Evolutionary conservation across 2,797 vertebrate genomes (phyloP).

Genomic region (Pteronotus mesoamericanus): DNA sequence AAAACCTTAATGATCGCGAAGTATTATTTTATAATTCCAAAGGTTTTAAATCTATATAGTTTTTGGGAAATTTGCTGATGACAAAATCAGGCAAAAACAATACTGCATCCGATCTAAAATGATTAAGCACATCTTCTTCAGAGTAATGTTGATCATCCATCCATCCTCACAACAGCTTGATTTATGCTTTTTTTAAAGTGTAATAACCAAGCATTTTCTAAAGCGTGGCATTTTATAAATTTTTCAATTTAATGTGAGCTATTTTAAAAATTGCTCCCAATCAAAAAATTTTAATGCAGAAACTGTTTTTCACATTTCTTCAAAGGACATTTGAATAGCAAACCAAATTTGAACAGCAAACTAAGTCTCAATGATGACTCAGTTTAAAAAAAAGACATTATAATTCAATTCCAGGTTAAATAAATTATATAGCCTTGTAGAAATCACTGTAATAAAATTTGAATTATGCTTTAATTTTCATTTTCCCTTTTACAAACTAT

Average conservation of each 20-base stretch:
- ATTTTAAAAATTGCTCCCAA: not conserved
- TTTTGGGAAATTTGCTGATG: not conserved
- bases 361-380: not conserved
- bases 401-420: constrained; percentile 19
- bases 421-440: not conserved
- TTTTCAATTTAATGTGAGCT: not conserved
- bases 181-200: not conserved
- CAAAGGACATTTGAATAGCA: constrained; percentile 18
- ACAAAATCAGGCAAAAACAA: not conserved
- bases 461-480: constrained; percentile 5
- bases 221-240: not conserved
- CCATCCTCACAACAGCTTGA: not conserved
- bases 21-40: not conserved
- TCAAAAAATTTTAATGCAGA: not conserved
- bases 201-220: not conserved
- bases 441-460: not conserved
- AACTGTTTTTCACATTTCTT: not conserved
- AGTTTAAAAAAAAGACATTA: constrained; percentile 1
- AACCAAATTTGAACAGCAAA: constrained; percentile 30
- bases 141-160: not conserved
- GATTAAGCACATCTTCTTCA: not conserved
- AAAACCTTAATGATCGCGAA: not conserved
- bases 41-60: not conserved
- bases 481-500: not conserved
- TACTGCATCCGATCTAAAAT: not conserved